Percentiles rank a stretch among this genome's conserved stretches.
Evolutionary conservation across 2,113 vertebrate genomes (phyloP).

Genomic region (Malurus alboscapulatus): DNA sequence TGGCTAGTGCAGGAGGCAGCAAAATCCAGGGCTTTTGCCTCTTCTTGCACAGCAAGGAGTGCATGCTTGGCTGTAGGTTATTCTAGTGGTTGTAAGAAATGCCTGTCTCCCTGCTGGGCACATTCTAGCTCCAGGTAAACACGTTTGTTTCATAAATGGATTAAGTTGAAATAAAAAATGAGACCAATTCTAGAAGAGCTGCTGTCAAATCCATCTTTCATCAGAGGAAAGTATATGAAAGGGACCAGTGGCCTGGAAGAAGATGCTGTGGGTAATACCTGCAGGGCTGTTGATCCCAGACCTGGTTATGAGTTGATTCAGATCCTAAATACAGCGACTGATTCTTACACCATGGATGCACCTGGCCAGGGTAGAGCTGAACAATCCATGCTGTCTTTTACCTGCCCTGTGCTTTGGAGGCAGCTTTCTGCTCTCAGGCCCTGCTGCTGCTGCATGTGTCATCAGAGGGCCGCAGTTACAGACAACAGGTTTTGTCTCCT

Average conservation of each 20-base stretch:
- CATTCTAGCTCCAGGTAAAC: background rate
- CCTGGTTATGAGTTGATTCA: background rate
- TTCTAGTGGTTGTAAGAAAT: background rate
- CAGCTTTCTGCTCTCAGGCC: background rate
- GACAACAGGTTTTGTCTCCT: background rate
- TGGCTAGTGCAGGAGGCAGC: background rate
- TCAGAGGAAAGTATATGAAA: background rate
- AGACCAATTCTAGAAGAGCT: background rate
- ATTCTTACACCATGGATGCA: fast-evolving
- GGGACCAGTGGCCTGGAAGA: background rate
- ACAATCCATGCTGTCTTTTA: background rate
- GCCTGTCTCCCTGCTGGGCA: background rate
- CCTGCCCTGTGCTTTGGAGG: background rate
- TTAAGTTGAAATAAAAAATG: background rate
- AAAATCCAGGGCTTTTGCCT: background rate
- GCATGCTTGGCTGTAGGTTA: background rate
- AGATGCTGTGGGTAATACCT: background rate
- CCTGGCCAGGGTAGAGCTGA: background rate
- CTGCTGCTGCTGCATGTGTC: background rate
- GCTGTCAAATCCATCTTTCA: background rate
- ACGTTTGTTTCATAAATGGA: background rate
- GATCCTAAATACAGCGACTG: fast-evolving
- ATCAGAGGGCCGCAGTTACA: background rate
- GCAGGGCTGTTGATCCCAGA: background rate
- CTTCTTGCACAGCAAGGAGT: background rate